These are phyloP conservation scores for Peribatodes rhomboidaria DNA, from an alignment of 2,888 invertebrate genomes.

Conservation along the genomic window DNA sequence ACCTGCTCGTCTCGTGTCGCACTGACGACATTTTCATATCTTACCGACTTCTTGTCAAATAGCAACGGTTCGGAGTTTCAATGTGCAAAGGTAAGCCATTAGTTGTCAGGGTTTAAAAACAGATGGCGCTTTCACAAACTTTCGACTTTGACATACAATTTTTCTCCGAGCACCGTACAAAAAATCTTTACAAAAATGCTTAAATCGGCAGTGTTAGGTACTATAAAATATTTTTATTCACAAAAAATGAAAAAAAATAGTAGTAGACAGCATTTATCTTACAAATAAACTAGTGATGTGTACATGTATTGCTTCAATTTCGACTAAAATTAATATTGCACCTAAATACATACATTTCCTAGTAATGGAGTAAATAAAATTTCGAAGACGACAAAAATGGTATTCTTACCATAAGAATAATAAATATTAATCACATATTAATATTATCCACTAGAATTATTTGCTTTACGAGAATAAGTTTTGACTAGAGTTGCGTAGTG, in stretches of 20 bases:
- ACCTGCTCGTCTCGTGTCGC: too few relatives aligned
- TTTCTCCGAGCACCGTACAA: constrained; percentile 28
- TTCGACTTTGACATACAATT: not conserved
- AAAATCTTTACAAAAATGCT: constrained; percentile 27
- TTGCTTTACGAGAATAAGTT: not conserved
- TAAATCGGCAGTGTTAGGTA: constrained; percentile 34
- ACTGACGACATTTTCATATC: too few relatives aligned
- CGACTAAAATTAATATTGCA: constrained; percentile 78
- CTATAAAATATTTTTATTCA: constrained; percentile 20
- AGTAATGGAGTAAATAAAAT: constrained; percentile 18
- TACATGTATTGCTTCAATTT: constrained; percentile 77
- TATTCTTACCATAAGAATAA: constrained; percentile 19
- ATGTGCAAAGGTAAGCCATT: not conserved
- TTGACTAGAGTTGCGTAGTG: not conserved
- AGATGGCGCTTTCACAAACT: constrained; percentile 17
- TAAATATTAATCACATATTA: constrained; percentile 9
- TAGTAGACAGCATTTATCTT: constrained; percentile 11
- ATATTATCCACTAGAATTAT: not conserved
- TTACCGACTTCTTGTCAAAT: too few relatives aligned
- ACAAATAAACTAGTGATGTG: constrained; percentile 70
- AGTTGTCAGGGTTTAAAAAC: not conserved
- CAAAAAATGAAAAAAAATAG: not conserved
- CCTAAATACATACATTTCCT: constrained; percentile 53
- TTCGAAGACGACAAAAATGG: constrained; percentile 22
- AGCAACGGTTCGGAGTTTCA: too few relatives aligned